Evolutionary conservation across 2,797 vertebrate species (phyloP).

Genomic region (Malacoraja senta): DNA sequence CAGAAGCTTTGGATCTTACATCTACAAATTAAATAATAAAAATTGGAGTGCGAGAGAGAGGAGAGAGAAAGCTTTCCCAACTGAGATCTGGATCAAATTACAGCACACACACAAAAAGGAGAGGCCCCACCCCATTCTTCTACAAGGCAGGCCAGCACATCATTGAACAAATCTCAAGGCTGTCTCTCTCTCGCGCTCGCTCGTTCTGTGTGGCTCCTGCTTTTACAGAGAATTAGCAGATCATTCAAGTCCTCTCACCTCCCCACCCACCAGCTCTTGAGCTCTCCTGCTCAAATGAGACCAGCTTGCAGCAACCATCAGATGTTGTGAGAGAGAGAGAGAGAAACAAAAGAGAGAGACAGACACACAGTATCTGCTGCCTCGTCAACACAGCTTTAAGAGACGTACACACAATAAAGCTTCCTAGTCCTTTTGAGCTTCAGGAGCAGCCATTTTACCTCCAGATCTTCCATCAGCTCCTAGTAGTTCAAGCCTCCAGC

Average conservation of each 20-base stretch:
- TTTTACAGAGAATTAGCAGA: slow-evolving; percentile 65
- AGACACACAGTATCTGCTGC: slow-evolving; percentile 58
- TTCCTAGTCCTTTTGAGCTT: slow-evolving; percentile 84
- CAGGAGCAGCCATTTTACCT: slow-evolving; percentile 98
- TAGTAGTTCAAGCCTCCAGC: slow-evolving; percentile 65
- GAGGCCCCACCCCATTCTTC: slow-evolving; percentile 82
- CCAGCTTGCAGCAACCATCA: slow-evolving; percentile 47
- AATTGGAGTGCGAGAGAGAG: slow-evolving; percentile 41
- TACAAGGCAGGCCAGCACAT: slow-evolving; percentile 77
- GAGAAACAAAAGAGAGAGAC: slow-evolving; percentile 43
- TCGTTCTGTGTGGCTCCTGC: slow-evolving; percentile 55
- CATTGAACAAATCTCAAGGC: slow-evolving; percentile 69
- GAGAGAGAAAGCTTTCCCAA: slow-evolving; percentile 77
- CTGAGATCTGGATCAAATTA: slow-evolving; percentile 84
- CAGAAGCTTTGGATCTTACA: slow-evolving; percentile 3
- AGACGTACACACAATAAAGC: slow-evolving; percentile 71
- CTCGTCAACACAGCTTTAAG: slow-evolving; percentile 78
- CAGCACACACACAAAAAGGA: slow-evolving; percentile 59
- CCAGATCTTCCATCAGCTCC: slow-evolving; percentile 55
- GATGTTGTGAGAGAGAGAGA: slow-evolving; percentile 40
- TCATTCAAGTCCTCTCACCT: slow-evolving; percentile 50
- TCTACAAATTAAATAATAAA: slow-evolving; percentile 33
- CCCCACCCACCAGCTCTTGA: slow-evolving; percentile 53
- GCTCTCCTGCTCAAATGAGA: slow-evolving; percentile 61
- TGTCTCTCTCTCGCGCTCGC: slow-evolving; percentile 31